Evolutionary conservation across 2,113 vertebrate species (phyloP), one percentile per base, ranked within the genome.

Genomic region (Halcyon senegalensis): DNA sequence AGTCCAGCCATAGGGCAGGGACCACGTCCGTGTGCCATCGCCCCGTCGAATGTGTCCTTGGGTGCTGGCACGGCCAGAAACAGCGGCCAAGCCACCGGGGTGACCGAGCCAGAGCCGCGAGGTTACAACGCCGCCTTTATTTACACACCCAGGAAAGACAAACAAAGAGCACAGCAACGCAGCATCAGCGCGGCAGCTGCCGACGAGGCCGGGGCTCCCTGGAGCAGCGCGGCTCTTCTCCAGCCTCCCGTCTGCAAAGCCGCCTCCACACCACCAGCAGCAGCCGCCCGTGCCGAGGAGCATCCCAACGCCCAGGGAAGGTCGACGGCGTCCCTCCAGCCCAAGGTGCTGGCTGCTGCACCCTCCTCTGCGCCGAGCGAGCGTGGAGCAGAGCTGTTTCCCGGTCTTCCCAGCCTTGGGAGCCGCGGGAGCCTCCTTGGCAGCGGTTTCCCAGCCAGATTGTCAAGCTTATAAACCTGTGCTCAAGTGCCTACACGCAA

Each of bases 391-490:
- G 7, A 43, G 70, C 17, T 0, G 1, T 9, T 16, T 62, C 70
- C 72, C 24, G 1, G 13, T n/a, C 78, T 56, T 31, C 48, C 66
- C 75, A 3, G 46, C 81, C 33, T 31, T 4, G 21, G 80, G 56
- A 96, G 59, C 74, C 35, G 46, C 3, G 16, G 88, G 50, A 95
- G 53, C 70, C 82, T 84, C 94, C 85, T 88, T 86, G 96, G 96
- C 94, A 85, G 76, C 1, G 88, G 11, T 27, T 90, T 55, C 94
- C 64, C 3, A 69, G 87, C 25, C 93, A 95, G 90, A 93, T 1
- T 83, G 82, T 39, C 55, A 1, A 13, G 88, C 92, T 86, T 74
- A 63, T 51, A 88, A 96, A 95, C 94, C 93, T 77, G 93, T n/a
- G 64, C 90, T 74, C 93, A 16, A 25, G 46, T 74, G 85, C 88